A percentile compares a stretch with the other conserved stretches of the same genome.
phyloP scores from a whole-genome alignment of 2,797 vertebrate species.

The Bufotes viridis region DNA sequence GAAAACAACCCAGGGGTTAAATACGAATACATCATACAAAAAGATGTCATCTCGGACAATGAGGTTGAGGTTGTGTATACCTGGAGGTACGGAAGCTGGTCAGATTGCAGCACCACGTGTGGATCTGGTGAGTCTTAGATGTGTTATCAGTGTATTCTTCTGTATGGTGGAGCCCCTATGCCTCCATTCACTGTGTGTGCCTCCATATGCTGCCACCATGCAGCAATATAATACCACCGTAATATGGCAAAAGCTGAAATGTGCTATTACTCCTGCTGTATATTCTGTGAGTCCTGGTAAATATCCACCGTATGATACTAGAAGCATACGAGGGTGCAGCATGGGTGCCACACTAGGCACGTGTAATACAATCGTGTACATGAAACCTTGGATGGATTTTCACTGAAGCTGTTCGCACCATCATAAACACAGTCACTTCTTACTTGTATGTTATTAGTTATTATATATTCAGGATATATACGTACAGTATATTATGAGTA shows the following conservation, averaged over 20 bases:
- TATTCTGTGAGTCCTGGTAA: too few relatives aligned
- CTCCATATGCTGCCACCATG: background rate
- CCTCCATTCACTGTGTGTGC: background rate
- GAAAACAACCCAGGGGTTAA: constrained; percentile 89
- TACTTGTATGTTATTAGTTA: too few relatives aligned
- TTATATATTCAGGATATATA: too few relatives aligned
- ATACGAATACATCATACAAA: constrained; percentile 88
- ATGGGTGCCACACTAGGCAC: too few relatives aligned
- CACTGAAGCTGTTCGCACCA: too few relatives aligned
- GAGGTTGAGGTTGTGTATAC: constrained; percentile 83
- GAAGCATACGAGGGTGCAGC: too few relatives aligned
- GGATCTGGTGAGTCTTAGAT: constrained; percentile 80
- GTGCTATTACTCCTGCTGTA: too few relatives aligned
- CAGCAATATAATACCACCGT: background rate
- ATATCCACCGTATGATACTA: too few relatives aligned
- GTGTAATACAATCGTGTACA: too few relatives aligned
- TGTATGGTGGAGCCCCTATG: background rate
- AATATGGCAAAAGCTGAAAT: background rate
- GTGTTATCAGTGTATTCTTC: background rate
- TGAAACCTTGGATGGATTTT: too few relatives aligned
- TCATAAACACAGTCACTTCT: too few relatives aligned
- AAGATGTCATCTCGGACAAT: constrained; percentile 78
- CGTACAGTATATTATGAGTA: too few relatives aligned
- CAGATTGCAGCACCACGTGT: constrained; percentile 90
- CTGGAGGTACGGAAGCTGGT: constrained; percentile 92